phyloP scores from a whole-genome alignment of 2,797 vertebrate genomes.

The Cacajao melanocephalus region DNA sequence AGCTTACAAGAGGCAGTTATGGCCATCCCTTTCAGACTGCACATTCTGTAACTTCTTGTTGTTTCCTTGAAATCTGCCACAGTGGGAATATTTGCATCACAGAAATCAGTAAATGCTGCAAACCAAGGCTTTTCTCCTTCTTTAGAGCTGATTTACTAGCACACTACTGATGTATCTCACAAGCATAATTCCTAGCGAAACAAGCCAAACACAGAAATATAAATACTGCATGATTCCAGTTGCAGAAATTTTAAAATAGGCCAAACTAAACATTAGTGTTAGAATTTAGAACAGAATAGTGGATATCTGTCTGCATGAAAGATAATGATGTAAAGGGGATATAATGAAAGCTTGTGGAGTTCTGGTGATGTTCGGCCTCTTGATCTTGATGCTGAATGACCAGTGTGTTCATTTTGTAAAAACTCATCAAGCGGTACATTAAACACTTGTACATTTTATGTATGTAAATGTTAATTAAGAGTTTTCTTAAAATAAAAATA shows the following conservation, averaged over 20 bases:
- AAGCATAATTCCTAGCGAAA: not conserved
- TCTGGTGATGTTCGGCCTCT: not conserved
- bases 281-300: not conserved
- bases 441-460: not conserved
- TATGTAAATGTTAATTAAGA: not conserved
- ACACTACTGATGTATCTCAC: not conserved
- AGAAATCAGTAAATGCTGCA: not conserved
- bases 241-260: not conserved
- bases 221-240: not conserved
- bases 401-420: not conserved
- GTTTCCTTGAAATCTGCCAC: not conserved
- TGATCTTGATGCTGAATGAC: not conserved
- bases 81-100: not conserved
- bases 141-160: not conserved
- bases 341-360: not conserved
- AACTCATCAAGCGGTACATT: not conserved
- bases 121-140: not conserved
- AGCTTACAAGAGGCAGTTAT: not conserved
- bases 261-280: not conserved
- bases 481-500: not conserved
- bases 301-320: not conserved
- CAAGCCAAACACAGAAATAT: not conserved
- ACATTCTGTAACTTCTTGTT: not conserved
- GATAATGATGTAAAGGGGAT: not conserved
- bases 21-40: not conserved